These are phyloP conservation scores for Anguilla megastoma DNA, from an alignment of 2,797 vertebrate species.

Conservation along the genomic window DNA sequence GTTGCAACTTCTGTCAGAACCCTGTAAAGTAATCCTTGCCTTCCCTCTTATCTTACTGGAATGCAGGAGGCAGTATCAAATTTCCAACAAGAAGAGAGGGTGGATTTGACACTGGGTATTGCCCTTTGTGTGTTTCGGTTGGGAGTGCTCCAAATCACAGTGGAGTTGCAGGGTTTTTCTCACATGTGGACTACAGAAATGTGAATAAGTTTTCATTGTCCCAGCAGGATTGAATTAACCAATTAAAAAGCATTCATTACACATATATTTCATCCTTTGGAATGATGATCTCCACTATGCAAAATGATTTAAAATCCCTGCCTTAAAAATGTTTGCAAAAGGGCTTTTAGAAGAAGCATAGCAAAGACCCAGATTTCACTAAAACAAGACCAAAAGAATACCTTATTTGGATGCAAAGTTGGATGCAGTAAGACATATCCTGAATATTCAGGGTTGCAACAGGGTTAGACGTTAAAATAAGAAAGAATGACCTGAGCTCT, in stretches of 20 bases:
- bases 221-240: neutral
- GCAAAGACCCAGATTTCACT: neutral
- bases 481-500: neutral
- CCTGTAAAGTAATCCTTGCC: neutral
- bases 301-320: neutral
- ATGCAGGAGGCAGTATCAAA: conserved; percentile 12
- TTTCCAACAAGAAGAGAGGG: neutral
- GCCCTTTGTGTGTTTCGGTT: neutral
- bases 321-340: neutral
- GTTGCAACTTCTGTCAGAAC: neutral
- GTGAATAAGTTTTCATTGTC: neutral
- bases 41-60: conserved; percentile 10
- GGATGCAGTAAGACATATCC: neutral
- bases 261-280: neutral
- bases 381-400: neutral
- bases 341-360: neutral
- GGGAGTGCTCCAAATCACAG: neutral
- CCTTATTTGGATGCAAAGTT: conserved; percentile 15
- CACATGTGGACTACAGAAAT: neutral
- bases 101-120: neutral
- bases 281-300: neutral
- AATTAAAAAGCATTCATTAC: neutral
- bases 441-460: neutral
- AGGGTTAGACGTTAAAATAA: neutral
- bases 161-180: neutral